Conservation (phyloP, 2,888 invertebrate species). For the Drosophila peninsularis region DNA sequence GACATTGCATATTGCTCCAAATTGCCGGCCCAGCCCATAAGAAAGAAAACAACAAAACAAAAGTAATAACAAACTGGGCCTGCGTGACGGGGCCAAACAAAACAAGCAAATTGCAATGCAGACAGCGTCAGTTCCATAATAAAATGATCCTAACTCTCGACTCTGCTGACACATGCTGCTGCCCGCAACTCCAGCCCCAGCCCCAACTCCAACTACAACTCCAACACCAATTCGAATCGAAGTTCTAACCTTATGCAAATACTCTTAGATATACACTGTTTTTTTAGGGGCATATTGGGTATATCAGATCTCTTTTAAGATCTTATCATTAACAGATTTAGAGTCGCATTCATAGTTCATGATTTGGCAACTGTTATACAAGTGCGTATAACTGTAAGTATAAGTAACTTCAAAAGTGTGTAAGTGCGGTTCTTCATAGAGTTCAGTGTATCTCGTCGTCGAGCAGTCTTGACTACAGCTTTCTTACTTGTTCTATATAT, state of each 20-base stretch:
- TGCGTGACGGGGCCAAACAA: conserved; percentile 44
- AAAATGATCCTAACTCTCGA: conserved; percentile 13
- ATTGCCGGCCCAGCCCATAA: conserved; percentile 43
- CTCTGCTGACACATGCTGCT: conserved; percentile 35
- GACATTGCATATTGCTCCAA: conserved; percentile 60
- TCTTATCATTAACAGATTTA: not conserved
- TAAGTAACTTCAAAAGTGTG: no score
- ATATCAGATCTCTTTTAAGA: not conserved
- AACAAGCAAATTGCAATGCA: conserved; percentile 50
- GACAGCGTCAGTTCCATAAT: conserved; percentile 28
- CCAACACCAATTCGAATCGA: not conserved
- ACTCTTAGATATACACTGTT: conserved; percentile 8
- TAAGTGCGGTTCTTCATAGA: no score
- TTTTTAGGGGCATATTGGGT: not conserved
- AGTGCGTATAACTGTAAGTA: no score
- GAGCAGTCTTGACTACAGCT: no score
- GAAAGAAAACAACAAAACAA: not conserved
- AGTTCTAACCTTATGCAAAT: conserved; percentile 11
- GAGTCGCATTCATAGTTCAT: no score
- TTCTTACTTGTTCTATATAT: no score
- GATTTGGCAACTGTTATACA: no score
- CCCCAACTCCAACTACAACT: not conserved
- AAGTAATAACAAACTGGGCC: conserved; percentile 15
- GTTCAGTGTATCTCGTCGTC: no score
- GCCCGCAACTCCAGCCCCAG: not conserved